phyloP scores from a whole-genome alignment of 1,140 invertebrate species.

The Epicauta chinensis region DNA sequence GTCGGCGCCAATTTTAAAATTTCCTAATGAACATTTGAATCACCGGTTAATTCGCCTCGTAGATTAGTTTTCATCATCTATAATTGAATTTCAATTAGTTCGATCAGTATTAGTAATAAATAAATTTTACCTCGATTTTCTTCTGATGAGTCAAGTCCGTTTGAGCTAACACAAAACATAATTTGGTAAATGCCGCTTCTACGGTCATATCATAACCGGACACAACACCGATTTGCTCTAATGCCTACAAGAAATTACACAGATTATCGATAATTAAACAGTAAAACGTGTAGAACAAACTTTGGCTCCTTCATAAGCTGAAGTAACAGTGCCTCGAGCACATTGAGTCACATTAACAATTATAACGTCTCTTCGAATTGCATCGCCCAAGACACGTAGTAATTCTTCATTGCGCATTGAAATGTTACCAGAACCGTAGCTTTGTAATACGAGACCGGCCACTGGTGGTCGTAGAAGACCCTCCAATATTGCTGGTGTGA shows the following conservation, averaged over 20 bases:
- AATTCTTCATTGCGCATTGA: conserved; percentile 77
- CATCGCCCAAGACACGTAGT: conserved; percentile 63
- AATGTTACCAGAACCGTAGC: conserved; percentile 88
- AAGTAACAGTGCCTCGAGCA: conserved; percentile 63
- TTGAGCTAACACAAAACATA: conserved; percentile 72
- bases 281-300: conserved; percentile 38
- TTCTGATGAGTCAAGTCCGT: conserved; percentile 48
- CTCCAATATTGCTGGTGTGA: conserved; percentile 46
- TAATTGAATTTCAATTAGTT: conserved; percentile 19
- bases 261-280: neutral
- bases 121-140: too few species aligned
- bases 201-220: conserved; percentile 92
- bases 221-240: conserved; percentile 62
- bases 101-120: neutral
- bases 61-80: conserved; percentile 75
- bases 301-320: conserved; percentile 76
- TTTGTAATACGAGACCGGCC: conserved; percentile 74
- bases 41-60: conserved; percentile 60
- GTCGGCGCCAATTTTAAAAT: too few species aligned
- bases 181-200: conserved; percentile 87
- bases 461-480: conserved; percentile 79
- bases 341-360: conserved; percentile 94
- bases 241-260: conserved; percentile 7
- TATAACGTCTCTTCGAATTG: conserved; percentile 73
- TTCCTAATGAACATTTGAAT: too few species aligned